phyloP scores from a whole-genome alignment of 2,888 invertebrate species.

The Scaptomyza caliginosa region DNA sequence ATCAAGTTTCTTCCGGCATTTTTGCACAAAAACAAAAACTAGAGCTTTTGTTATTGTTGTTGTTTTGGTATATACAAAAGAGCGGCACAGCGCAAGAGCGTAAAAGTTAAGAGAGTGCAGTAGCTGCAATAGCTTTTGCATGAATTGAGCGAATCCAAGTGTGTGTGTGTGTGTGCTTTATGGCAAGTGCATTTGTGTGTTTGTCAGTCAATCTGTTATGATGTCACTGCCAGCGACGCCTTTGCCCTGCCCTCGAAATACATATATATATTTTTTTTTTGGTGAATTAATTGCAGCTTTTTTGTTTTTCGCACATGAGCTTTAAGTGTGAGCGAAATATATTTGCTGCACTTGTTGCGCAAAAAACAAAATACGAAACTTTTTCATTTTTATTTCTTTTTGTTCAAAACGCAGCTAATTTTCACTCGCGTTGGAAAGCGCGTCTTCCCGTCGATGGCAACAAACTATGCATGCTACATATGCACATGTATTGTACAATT shows the following conservation, averaged over 20 bases:
- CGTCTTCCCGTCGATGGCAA: conserved; percentile 35
- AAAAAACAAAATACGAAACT: conserved; percentile 24
- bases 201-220: conserved; percentile 62
- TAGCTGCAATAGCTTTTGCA: conserved; percentile 45
- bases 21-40: conserved; percentile 66
- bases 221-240: conserved; percentile 57
- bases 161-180: conserved; percentile 27
- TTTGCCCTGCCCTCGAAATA: conserved; percentile 7
- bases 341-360: too few relatives aligned
- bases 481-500: background rate
- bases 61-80: conserved; percentile 23
- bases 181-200: conserved; percentile 68
- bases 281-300: background rate
- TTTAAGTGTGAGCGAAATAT: background rate
- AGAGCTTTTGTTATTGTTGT: conserved; percentile 54
- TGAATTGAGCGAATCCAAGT: conserved; percentile 15
- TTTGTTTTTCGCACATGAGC: conserved; percentile 15
- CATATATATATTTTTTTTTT: background rate
- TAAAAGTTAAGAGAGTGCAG: conserved; percentile 36
- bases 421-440: conserved; percentile 71
- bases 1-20: conserved; percentile 81
- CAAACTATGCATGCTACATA: conserved; percentile 37
- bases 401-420: conserved; percentile 59
- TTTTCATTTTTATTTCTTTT: conserved; percentile 47
- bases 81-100: conserved; percentile 16